Conservation (phyloP, 2,797 vertebrate genomes). For the Alauda arvensis region DNA sequence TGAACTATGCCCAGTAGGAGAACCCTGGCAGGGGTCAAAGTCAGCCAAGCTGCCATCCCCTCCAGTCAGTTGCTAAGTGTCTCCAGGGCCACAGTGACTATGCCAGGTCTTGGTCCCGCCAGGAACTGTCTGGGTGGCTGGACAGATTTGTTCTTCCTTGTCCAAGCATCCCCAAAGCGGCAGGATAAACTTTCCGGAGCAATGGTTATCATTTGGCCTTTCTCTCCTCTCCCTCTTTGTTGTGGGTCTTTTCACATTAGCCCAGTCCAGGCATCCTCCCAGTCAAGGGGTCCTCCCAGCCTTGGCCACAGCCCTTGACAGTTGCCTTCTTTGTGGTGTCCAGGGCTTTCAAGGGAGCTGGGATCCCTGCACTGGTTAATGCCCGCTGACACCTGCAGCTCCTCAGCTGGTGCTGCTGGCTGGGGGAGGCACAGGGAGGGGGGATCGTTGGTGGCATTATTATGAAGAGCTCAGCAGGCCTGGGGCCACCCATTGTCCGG, state of each 20-base stretch:
- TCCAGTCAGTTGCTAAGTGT: slow-evolving; percentile 64
- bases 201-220: slow-evolving; percentile 61
- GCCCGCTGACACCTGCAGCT: slow-evolving; percentile 79
- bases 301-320: slow-evolving; percentile 6
- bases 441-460: slow-evolving; percentile 78
- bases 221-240: slow-evolving; percentile 58
- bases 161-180: background rate
- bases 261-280: background rate
- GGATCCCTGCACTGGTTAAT: slow-evolving; percentile 71
- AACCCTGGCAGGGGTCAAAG: background rate
- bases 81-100: slow-evolving; percentile 28
- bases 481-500: slow-evolving; percentile 76
- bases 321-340: background rate
- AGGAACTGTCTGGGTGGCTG: background rate
- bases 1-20: background rate
- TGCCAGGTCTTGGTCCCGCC: slow-evolving; percentile 35
- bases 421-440: slow-evolving; percentile 12
- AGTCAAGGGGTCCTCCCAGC: slow-evolving; percentile 19
- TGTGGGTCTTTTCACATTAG: slow-evolving; percentile 44
- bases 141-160: background rate
- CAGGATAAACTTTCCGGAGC: slow-evolving; percentile 72
- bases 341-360: slow-evolving; percentile 34
- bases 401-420: slow-evolving; percentile 69
- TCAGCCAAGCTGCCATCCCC: background rate
- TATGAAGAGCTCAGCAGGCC: slow-evolving; percentile 80